phyloP scores from a whole-genome alignment of 1,140 invertebrate species.

The Laupala kohalensis region DNA sequence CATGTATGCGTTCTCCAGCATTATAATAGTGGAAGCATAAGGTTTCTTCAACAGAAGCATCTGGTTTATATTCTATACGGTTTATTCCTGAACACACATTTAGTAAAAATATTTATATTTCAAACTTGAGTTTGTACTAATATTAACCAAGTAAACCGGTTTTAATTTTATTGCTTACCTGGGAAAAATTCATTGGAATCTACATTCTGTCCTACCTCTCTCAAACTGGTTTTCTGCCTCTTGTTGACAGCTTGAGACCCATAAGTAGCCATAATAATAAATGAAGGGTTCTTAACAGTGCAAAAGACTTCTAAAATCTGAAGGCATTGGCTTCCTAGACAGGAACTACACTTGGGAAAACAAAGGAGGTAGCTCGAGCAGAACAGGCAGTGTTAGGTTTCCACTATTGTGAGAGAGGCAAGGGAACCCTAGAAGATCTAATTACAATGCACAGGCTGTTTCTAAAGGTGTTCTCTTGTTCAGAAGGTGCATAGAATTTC shows the following conservation, averaged over 20 bases:
- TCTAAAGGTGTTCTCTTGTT: too few relatives aligned
- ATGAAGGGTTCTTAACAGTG: background rate
- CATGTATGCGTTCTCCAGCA: constrained; percentile 34
- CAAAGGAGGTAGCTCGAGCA: background rate
- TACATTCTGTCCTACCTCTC: background rate
- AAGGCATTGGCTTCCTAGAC: background rate
- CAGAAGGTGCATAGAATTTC: too few relatives aligned
- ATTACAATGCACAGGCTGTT: too few relatives aligned
- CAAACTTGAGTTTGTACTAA: background rate
- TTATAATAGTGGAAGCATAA: constrained; percentile 42
- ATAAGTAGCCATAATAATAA: background rate
- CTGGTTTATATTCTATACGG: constrained; percentile 36
- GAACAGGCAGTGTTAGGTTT: background rate
- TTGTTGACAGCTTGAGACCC: constrained; percentile 4
- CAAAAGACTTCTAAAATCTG: background rate
- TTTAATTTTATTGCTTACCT: background rate
- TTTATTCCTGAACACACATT: constrained; percentile 2
- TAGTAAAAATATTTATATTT: background rate
- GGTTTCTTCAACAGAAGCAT: constrained; percentile 32
- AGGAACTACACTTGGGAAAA: background rate
- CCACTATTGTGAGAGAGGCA: background rate
- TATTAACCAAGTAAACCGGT: background rate
- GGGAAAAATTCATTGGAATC: constrained; percentile 4
- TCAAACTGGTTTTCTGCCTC: background rate
- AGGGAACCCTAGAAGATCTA: too few relatives aligned